These are phyloP conservation scores for Thumatha senex DNA, from an alignment of 2,888 invertebrate genomes.

Conservation along the genomic window DNA sequence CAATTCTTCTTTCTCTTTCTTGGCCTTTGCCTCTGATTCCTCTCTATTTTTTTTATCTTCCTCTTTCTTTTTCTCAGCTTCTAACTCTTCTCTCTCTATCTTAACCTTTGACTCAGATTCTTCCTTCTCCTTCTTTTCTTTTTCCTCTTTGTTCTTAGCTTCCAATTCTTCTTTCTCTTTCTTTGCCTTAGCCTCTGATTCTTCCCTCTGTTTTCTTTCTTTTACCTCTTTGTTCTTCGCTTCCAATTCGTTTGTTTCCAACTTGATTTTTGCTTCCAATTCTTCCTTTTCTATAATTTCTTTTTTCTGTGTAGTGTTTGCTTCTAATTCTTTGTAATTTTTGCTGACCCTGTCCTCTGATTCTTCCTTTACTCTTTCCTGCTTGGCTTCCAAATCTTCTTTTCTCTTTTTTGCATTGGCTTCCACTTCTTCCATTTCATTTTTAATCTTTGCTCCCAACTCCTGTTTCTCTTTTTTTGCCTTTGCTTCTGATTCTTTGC, in stretches of 20 bases:
- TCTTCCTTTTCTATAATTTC: slow-evolving; percentile 11
- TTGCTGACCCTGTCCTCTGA: slow-evolving; percentile 6
- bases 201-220: slow-evolving; percentile 8
- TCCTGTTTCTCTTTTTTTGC: slow-evolving; percentile 3
- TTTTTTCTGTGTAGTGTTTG: slow-evolving; percentile 11
- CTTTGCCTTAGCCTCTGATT: slow-evolving; percentile 8
- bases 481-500: too few relatives aligned
- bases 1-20: slow-evolving; percentile 13
- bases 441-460: neutral
- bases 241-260: slow-evolving; percentile 9
- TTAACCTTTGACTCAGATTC: neutral
- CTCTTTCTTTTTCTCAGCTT: neutral
- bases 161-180: slow-evolving; percentile 5
- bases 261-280: slow-evolving; percentile 9
- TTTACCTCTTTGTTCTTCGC: slow-evolving; percentile 15
- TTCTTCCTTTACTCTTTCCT: slow-evolving; percentile 9
- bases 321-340: slow-evolving; percentile 13
- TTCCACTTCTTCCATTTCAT: slow-evolving; percentile 3
- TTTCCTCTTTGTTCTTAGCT: neutral
- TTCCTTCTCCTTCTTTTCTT: slow-evolving; percentile 10
- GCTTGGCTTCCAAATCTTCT: neutral
- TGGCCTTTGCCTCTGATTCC: slow-evolving; percentile 2
- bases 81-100: slow-evolving; percentile 4
- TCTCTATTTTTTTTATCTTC: slow-evolving; percentile 1
- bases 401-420: neutral